phyloP scores from a whole-genome alignment of 2,888 invertebrate genomes.

The Sarcophaga rosellei region DNA sequence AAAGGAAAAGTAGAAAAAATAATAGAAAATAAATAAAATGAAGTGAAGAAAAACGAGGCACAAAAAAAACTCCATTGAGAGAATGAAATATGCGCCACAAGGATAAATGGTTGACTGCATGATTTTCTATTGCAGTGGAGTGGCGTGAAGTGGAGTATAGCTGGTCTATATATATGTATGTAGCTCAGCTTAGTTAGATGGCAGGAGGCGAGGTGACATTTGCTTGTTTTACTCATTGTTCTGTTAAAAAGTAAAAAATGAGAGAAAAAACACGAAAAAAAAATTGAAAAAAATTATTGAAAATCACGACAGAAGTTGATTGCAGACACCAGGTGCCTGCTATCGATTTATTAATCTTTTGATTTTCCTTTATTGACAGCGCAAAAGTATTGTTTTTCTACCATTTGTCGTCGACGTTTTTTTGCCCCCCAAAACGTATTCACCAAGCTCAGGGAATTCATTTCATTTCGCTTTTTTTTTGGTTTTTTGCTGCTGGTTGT shows the following conservation, averaged over 20 bases:
- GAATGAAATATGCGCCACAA: conserved; percentile 40
- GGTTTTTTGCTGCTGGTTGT: neutral
- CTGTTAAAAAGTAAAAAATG: conserved; percentile 7
- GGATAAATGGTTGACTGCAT: conserved; percentile 14
- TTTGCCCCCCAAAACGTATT: conserved; percentile 20
- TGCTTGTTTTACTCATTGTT: neutral
- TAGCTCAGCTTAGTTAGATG: no score
- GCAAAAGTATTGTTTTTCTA: conserved; percentile 64
- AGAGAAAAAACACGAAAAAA: neutral
- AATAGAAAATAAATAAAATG: conserved; percentile 34
- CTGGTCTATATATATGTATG: no score
- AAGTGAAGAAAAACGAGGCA: conserved; percentile 44
- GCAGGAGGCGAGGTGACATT: neutral
- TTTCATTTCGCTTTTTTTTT: conserved; percentile 44
- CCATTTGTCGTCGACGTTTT: conserved; percentile 27
- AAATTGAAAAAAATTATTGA: conserved; percentile 6
- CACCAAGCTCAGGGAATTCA: conserved; percentile 30
- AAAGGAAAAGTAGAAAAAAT: conserved; percentile 13
- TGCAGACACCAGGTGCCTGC: conserved; percentile 68
- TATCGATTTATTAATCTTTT: conserved; percentile 69
- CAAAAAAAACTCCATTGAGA: conserved; percentile 39
- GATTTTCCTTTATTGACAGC: conserved; percentile 67
- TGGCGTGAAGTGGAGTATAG: neutral
- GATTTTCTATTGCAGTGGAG: neutral
- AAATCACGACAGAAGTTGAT: conserved; percentile 63